Evolutionary conservation across 2,113 vertebrate genomes (phyloP), one percentile per base, ranked within the genome.

Genomic region (Bathybates hornii): DNA sequence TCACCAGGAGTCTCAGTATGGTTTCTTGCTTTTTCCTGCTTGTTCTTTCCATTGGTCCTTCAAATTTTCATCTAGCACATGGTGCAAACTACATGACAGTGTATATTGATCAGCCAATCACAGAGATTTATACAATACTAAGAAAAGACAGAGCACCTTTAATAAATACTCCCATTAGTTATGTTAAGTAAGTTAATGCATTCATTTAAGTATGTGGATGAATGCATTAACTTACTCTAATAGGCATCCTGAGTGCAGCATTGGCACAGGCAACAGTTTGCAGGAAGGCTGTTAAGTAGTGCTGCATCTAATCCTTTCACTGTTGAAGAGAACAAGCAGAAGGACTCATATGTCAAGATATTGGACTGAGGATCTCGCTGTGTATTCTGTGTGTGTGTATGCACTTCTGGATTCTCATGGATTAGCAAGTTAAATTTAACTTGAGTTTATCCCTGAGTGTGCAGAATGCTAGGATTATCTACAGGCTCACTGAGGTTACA

Each of bases 341-440:
- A 29, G 71, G 71, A 78, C 43, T 78, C 45, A 16, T 34, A 56
- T 68, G 57, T 41, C 1, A n/a, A 84, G 38, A 78, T 83, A 82
- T 45, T 54, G 27, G 29, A 19, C 27, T 12, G 32, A n/a, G 34
- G 82, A 54, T 68, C 17, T 43, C 1, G 3, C 29, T 57, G 7
- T 56, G 11, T 80, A 59, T 48, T 48, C 6, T 59, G 43, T 59
- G 79, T 68, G 41, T 50, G 73, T 82, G 73, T 80, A 16, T 82
- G 27, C 50, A 36, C 21, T 24, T 54, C 63, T 85, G 87, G 83
- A 92, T 89, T 84, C 80, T 93, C 59, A 68, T 59, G 94, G 96
- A 97, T 97, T 96, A 97, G 87, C 56, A 56, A 95, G 94, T 95
- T 96, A 96, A 96, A 96, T 96, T 96, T 96, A 96, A 95, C 95